Evolutionary conservation across 2,113 vertebrate genomes (phyloP).

Genomic region (Nannobrachium achirus): DNA sequence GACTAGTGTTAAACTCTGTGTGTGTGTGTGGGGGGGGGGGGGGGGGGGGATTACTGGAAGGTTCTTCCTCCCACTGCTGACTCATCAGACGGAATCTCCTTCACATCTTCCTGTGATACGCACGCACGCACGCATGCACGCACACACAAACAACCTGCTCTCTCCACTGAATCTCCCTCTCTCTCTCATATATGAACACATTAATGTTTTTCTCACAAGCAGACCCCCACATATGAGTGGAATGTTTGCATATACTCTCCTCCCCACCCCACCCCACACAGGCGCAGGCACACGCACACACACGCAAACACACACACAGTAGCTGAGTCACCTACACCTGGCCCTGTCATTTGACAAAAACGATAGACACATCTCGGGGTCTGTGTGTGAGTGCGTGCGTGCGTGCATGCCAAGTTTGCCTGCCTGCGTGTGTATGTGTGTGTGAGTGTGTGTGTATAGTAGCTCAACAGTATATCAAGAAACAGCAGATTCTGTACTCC

Average conservation of each 20-base stretch:
- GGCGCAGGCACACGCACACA: slow-evolving; percentile 24
- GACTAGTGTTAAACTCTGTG: not conserved
- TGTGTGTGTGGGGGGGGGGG: slow-evolving; percentile 32
- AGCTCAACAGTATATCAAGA: too few species aligned
- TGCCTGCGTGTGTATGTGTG: too few species aligned
- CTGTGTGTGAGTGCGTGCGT: slow-evolving; percentile 1
- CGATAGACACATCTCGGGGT: not conserved
- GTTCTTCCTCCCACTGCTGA: slow-evolving; percentile 27
- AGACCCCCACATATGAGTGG: slow-evolving; percentile 6
- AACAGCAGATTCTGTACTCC: too few species aligned
- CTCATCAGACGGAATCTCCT: slow-evolving; percentile 29
- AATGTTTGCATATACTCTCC: slow-evolving; percentile 21
- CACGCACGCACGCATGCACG: slow-evolving; percentile 29
- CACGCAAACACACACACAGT: slow-evolving; percentile 22
- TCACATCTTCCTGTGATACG: slow-evolving; percentile 27
- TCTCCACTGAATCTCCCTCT: not conserved
- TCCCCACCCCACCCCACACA: too few species aligned
- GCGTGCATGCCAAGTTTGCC: too few species aligned
- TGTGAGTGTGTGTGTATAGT: too few species aligned
- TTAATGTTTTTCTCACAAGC: too few species aligned
- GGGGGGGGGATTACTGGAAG: slow-evolving; percentile 39
- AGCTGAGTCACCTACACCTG: slow-evolving; percentile 36
- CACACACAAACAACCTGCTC: too few species aligned
- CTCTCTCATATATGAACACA: too few species aligned
- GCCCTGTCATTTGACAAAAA: slow-evolving; percentile 30